Evolutionary conservation across 2,113 vertebrate species (phyloP).

Genomic region (Odocoileus hemionus): DNA sequence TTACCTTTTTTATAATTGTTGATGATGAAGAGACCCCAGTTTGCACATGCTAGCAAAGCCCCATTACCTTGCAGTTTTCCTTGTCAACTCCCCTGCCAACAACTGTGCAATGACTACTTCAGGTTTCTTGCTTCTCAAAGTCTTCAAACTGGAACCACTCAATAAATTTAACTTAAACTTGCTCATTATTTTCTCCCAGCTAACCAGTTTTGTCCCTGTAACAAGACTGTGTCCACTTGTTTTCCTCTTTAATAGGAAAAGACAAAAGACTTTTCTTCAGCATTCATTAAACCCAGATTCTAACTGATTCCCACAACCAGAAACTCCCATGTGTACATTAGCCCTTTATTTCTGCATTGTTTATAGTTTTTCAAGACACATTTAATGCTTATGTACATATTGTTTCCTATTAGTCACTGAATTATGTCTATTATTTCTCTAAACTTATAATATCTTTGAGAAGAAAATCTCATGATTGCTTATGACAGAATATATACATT

Average conservation of each 20-base stretch:
- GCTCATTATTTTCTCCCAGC: not conserved
- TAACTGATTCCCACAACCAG: not conserved
- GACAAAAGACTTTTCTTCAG: not conserved
- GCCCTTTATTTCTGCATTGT: not conserved
- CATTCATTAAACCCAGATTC: not conserved
- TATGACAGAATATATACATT: not conserved
- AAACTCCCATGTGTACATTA: not conserved
- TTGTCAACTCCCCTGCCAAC: not conserved
- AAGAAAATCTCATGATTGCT: not conserved
- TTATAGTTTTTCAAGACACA: not conserved
- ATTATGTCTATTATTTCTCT: not conserved
- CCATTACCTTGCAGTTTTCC: not conserved
- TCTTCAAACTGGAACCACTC: not conserved
- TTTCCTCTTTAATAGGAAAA: not conserved
- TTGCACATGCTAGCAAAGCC: not conserved
- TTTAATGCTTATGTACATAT: not conserved
- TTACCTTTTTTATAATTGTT: not conserved
- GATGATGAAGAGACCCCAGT: not conserved
- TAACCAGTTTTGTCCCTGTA: not conserved
- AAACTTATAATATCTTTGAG: not conserved
- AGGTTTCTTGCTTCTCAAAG: not conserved
- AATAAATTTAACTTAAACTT: not conserved
- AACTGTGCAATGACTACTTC: not conserved
- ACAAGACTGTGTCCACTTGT: not conserved
- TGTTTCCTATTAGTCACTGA: not conserved